Evolutionary conservation across 2,888 invertebrate genomes (phyloP).

Genomic region (Aethes cnicana): DNA sequence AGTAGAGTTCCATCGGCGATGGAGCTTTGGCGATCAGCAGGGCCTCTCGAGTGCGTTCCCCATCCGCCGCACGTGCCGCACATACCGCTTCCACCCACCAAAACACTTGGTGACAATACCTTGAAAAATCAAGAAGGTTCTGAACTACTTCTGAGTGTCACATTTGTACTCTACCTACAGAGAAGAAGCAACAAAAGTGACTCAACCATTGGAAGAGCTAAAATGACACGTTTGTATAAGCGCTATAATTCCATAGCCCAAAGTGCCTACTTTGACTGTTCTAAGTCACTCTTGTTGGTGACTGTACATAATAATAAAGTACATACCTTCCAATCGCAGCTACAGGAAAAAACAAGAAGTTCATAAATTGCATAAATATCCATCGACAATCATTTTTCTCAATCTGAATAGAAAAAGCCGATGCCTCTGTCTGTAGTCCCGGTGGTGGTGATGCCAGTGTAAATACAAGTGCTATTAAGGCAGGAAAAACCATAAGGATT

Average conservation of each 20-base stretch:
- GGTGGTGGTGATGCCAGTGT: constrained; percentile 83
- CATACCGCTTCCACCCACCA: constrained; percentile 88
- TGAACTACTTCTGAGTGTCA: no score
- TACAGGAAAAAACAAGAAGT: constrained; percentile 81
- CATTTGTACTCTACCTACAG: no score
- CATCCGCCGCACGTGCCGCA: constrained; percentile 75
- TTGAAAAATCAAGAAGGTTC: constrained; percentile 44
- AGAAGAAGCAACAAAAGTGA: no score
- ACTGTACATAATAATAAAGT: not conserved
- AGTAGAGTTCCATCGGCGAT: constrained; percentile 88
- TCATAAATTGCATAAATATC: constrained; percentile 71
- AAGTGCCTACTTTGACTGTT: no score
- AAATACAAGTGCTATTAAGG: constrained; percentile 81
- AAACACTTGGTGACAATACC: constrained; percentile 88
- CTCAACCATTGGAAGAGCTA: no score
- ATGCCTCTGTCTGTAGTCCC: constrained; percentile 72
- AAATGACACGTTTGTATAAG: no score
- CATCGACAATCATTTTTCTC: constrained; percentile 69
- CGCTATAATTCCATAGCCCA: no score
- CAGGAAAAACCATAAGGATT: constrained; percentile 75
- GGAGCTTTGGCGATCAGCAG: constrained; percentile 83
- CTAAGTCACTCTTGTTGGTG: no score
- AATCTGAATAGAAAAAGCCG: constrained; percentile 63
- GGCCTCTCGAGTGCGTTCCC: constrained; percentile 83
- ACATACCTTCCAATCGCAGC: constrained; percentile 84